A percentile compares a stretch with the other conserved stretches of the same genome.
Evolutionary conservation across 2,113 vertebrate genomes (phyloP).

Genomic region (Electrona antarctica): DNA sequence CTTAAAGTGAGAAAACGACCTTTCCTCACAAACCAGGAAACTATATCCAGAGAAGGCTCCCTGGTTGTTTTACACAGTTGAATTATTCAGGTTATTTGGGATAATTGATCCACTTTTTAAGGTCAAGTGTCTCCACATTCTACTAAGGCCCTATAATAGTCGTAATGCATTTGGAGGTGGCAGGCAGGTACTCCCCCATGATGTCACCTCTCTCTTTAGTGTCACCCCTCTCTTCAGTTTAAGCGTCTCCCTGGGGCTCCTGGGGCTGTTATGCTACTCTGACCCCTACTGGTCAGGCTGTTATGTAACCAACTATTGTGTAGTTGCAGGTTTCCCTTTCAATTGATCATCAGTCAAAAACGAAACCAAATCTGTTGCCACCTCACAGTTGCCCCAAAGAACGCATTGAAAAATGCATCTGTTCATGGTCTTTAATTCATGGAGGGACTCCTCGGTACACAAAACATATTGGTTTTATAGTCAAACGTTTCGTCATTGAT

Average conservation of each 20-base stretch:
- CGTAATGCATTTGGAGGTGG: conserved; percentile 42
- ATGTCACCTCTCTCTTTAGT: conserved; percentile 15
- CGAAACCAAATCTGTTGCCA: too few relatives aligned
- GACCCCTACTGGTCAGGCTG: conserved; percentile 58
- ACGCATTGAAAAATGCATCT: too few relatives aligned
- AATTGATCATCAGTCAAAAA: neutral
- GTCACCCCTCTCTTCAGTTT: conserved; percentile 14
- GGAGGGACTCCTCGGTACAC: too few relatives aligned
- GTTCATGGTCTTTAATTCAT: too few relatives aligned
- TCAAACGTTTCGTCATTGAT: too few relatives aligned
- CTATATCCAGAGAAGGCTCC: conserved; percentile 15
- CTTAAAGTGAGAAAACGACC: conserved; percentile 34
- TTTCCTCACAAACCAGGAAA: conserved; percentile 19
- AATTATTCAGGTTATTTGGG: conserved; percentile 71
- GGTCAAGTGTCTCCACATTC: conserved; percentile 60
- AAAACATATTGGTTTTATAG: too few relatives aligned
- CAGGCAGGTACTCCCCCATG: conserved; percentile 43
- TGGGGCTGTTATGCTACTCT: conserved; percentile 27
- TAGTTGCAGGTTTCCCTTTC: neutral
- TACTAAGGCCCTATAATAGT: conserved; percentile 33
- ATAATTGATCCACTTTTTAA: conserved; percentile 58
- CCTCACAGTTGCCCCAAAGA: too few relatives aligned
- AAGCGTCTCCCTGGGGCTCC: conserved; percentile 1
- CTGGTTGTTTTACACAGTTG: conserved; percentile 62
- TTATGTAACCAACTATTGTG: conserved; percentile 1